Evolutionary conservation across 2,888 invertebrate genomes (phyloP).

Genomic region (Euphydryas editha): DNA sequence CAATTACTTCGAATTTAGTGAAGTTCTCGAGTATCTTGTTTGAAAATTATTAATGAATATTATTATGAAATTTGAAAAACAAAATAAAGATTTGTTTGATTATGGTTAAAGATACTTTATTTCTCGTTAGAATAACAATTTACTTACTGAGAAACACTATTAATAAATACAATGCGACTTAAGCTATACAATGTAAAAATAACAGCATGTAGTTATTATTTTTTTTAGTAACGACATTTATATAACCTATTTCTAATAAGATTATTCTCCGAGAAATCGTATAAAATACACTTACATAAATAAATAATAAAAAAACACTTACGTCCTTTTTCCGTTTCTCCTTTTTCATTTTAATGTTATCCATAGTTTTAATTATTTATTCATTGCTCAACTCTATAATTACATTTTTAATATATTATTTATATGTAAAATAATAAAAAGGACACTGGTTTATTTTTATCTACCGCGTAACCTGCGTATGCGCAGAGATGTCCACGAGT

Average conservation of each 20-base stretch:
- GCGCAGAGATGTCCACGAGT: constrained; percentile 50
- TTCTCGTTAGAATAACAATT: too few relatives aligned
- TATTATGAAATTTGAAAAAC: too few relatives aligned
- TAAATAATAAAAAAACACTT: constrained; percentile 8
- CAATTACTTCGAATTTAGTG: too few relatives aligned
- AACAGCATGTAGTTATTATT: too few relatives aligned
- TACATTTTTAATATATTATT: background rate
- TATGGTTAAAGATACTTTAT: too few relatives aligned
- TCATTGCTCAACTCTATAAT: background rate
- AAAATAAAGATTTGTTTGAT: too few relatives aligned
- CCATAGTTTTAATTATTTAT: background rate
- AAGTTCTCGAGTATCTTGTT: too few relatives aligned
- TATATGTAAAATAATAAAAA: background rate
- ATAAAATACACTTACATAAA: background rate
- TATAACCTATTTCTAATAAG: too few relatives aligned
- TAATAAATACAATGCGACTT: too few relatives aligned
- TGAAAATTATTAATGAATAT: too few relatives aligned
- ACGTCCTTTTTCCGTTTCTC: constrained; percentile 19
- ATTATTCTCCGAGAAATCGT: background rate
- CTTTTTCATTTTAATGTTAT: constrained; percentile 14
- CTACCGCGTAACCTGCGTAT: constrained; percentile 42
- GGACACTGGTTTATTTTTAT: constrained; percentile 24
- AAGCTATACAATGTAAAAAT: too few relatives aligned
- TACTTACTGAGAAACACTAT: too few relatives aligned
- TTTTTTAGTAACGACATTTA: background rate